Evolutionary conservation across 2,113 vertebrate species (phyloP), one percentile per base, ranked within the genome.

Genomic region (Gymnocephalus cernua): DNA sequence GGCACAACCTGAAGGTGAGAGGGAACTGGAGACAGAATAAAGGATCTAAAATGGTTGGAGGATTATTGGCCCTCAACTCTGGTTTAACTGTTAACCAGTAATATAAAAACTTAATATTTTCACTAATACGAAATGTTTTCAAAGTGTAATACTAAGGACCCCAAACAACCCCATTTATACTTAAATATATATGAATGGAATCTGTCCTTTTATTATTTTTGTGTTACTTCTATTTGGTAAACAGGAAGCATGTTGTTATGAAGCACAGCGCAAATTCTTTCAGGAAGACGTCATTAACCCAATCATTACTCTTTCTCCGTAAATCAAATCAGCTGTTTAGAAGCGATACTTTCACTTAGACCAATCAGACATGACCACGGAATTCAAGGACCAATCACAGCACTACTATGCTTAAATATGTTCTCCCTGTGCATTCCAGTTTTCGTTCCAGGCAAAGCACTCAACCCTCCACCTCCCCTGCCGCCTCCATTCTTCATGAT

Each of bases 1-100:
- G 77, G 45, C 67, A 62, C 25, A 8, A 58, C 25, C 47, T 78
- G 71, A 90, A 89, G 80, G 83, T 80, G 80, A 88, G 41, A 66
- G 51, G 63, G 56, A 85, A 77, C 15, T 38, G 53, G 79, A 82
- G 77, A 87, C 68, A 66, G n/a, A 72, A 48, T 27, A 57, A 21
- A 51, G 15, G 18, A 80, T 65, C 47, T 59, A 47, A 86, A 70
- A 62, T 62, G 13, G n/a, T 50, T 23, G 44, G 27, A 27, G 63
- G 18, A 57, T 61, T 69, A 81, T 72, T 25, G 47, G 51, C 4
- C 10, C 41, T 32, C 47, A 71, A 23, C 14, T 21, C 10, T 32
- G 1, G 32, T 19, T 65, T 53, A 54, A n/a, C 51, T 74, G 38
- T 83, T 18, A 23, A 29, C 23, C 16, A 62, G 68, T 50, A 41